Conservation (phyloP, 1,140 invertebrate species). For the Micrasema minimum region DNA sequence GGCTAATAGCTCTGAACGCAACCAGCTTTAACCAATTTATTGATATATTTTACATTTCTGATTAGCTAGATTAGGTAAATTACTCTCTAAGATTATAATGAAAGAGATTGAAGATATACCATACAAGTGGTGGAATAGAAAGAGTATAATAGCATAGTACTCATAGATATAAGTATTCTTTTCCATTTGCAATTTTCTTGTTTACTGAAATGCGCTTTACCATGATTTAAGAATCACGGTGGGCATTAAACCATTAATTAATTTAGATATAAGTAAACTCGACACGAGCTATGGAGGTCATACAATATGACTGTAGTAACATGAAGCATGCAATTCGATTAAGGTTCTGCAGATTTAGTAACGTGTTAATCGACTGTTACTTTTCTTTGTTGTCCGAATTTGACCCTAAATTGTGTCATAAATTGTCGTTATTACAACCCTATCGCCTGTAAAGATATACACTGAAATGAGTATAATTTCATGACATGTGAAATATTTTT, state of each 20-base stretch:
- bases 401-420: too few relatives aligned
- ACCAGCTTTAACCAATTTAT: conserved; percentile 3
- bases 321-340: too few relatives aligned
- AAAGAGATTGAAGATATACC: conserved; percentile 31
- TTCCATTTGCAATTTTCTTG: conserved; percentile 37
- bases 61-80: conserved; percentile 28
- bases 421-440: too few relatives aligned
- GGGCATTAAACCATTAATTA: conserved; percentile 30
- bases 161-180: conserved; percentile 42
- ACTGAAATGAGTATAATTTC: too few relatives aligned
- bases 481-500: too few relatives aligned
- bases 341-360: too few relatives aligned
- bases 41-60: conserved; percentile 18
- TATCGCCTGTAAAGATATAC: too few relatives aligned
- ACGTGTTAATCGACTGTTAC: too few relatives aligned
- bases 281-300: background rate
- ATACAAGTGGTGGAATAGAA: conserved; percentile 33
- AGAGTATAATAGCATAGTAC: conserved; percentile 37
- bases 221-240: conserved; percentile 16
- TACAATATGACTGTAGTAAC: too few relatives aligned
- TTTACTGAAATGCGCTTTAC: conserved; percentile 12
- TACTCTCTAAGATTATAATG: conserved; percentile 40
- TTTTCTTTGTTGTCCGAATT: too few relatives aligned
- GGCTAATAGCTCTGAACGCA: background rate
- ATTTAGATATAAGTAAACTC: conserved; percentile 27